phyloP scores from a whole-genome alignment of 2,888 invertebrate genomes.

The Cremastinae sp. region DNA sequence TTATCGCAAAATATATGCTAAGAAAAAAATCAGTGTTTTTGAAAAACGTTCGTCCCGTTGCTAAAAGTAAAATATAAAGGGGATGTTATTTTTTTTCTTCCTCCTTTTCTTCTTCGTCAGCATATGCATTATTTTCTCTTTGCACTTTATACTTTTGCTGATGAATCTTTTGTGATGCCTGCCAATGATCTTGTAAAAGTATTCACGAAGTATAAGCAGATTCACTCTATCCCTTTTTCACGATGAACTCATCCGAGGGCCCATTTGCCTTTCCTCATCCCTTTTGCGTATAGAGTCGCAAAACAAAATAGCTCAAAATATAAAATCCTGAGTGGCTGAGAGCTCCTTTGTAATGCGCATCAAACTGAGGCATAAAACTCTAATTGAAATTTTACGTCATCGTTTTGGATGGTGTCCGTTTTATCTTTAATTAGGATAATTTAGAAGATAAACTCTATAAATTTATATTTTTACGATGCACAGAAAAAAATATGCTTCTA shows the following conservation, averaged over 20 bases:
- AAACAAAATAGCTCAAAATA: conserved; percentile 26
- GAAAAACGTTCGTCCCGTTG: conserved; percentile 10
- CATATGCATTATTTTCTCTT: not conserved
- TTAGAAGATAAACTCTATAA: not conserved
- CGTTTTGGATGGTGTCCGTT: not conserved
- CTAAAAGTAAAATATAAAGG: conserved; percentile 12
- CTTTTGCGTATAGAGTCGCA: conserved; percentile 4
- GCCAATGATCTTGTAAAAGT: conserved; percentile 32
- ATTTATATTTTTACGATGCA: not conserved
- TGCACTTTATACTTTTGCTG: not conserved
- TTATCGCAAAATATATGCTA: conserved; percentile 13
- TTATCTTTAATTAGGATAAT: not conserved
- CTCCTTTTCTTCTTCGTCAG: not conserved
- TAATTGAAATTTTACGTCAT: conserved; percentile 10
- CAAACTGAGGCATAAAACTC: not conserved
- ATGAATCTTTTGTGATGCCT: conserved; percentile 2
- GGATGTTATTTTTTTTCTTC: conserved; percentile 4
- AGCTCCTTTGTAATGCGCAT: not conserved
- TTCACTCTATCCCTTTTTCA: conserved; percentile 35
- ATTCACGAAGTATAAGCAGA: not conserved
- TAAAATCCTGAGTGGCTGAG: conserved; percentile 15
- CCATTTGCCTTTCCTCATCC: conserved; percentile 28
- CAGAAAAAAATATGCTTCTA: not conserved
- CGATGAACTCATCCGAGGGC: conserved; percentile 1
- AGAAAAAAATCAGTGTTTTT: conserved; percentile 39